These are phyloP conservation scores for Thera obeliscata DNA, from an alignment of 2,888 invertebrate species.

Conservation along the genomic window DNA sequence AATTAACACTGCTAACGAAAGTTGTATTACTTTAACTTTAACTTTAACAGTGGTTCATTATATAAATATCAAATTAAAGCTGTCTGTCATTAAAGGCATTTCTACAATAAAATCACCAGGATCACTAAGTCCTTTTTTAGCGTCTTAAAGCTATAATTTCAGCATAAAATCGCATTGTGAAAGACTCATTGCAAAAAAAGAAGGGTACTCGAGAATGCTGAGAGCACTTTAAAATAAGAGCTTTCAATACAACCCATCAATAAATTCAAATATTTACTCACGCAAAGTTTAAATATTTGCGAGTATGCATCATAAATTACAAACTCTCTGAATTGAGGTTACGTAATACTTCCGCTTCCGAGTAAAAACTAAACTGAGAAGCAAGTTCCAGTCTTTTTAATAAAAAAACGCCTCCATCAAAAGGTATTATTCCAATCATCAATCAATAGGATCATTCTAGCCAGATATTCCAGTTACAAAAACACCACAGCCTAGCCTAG, in stretches of 20 bases:
- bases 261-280: slow-evolving; percentile 6
- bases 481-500: slow-evolving; percentile 1
- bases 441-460: too few relatives aligned
- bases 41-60: too few relatives aligned
- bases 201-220: neutral
- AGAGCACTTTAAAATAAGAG: slow-evolving; percentile 1
- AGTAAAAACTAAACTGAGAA: neutral
- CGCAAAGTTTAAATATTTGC: slow-evolving; percentile 1
- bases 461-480: neutral
- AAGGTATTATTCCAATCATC: too few relatives aligned
- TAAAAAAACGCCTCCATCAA: too few relatives aligned
- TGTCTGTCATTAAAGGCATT: too few relatives aligned
- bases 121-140: too few relatives aligned
- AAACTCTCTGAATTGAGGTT: neutral
- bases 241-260: slow-evolving; percentile 1
- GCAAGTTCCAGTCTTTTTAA: neutral
- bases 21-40: too few relatives aligned
- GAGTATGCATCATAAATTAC: slow-evolving; percentile 2
- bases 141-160: too few relatives aligned
- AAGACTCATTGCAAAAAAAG: neutral
- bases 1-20: too few relatives aligned
- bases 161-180: neutral
- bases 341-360: neutral
- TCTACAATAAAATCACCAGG: too few relatives aligned
- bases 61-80: too few relatives aligned